Conservation (phyloP, 2,888 invertebrate species). For the Nycteola revayana region DNA sequence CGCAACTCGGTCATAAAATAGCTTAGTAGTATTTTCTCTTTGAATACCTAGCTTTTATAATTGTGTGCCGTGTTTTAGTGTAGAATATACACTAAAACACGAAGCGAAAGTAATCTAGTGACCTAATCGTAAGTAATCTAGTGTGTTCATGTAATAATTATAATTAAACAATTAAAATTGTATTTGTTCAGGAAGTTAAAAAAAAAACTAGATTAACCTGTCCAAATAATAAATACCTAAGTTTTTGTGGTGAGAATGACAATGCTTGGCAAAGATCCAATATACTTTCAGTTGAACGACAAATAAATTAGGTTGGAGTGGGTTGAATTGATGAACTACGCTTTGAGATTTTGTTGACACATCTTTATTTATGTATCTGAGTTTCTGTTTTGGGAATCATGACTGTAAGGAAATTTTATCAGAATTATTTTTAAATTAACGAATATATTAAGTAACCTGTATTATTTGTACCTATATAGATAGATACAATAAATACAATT, state of each 20-base stretch:
- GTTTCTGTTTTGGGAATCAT: neutral
- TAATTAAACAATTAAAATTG: constrained; percentile 7
- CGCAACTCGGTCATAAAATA: too few relatives aligned
- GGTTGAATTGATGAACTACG: constrained; percentile 20
- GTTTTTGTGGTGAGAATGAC: constrained; percentile 33
- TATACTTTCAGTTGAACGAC: constrained; percentile 30
- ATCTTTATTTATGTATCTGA: constrained; percentile 22
- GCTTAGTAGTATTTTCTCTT: too few relatives aligned
- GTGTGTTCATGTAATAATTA: too few relatives aligned
- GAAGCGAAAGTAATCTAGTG: too few relatives aligned
- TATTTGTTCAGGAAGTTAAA: constrained; percentile 10
- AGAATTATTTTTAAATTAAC: too few relatives aligned
- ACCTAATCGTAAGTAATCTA: too few relatives aligned
- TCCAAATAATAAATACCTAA: constrained; percentile 25
- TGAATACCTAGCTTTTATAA: too few relatives aligned
- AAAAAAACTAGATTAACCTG: constrained; percentile 8
- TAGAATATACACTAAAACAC: too few relatives aligned
- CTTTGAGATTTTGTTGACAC: constrained; percentile 32
- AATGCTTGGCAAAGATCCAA: constrained; percentile 50
- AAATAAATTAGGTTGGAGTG: constrained; percentile 34
- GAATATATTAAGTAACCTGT: constrained; percentile 11
- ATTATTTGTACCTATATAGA: too few relatives aligned
- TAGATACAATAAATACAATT: too few relatives aligned
- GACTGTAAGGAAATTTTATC: too few relatives aligned
- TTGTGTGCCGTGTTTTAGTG: too few relatives aligned